Base-by-base conservation (phyloP, 1,140 invertebrate genomes). In the Zaprionus kolodkinae region DNA sequence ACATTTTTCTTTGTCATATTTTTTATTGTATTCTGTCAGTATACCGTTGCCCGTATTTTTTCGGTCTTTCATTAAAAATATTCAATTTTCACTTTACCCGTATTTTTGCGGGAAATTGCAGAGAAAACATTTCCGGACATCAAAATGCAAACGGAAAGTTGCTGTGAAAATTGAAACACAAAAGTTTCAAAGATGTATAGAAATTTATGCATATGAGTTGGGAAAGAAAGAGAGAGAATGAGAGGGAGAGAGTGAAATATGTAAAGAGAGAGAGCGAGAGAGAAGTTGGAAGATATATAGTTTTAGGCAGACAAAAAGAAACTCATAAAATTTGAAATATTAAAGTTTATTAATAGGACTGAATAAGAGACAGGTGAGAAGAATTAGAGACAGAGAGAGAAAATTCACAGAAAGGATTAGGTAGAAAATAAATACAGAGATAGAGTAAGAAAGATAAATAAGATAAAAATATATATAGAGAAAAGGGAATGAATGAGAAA, bases 1-100 rank as follows among this genome's bases (percentile, higher is more conserved):
- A 54, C 65, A 38, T 35, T 43, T 57, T 17, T 63, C 48, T 60
- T 43, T 61, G 43, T 52, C 17, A 15, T 62, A 48, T 43, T 38
- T 57, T 56, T 63, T 70, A 21, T 36, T 69, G 25, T 38, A 35
- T 65, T n/a, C 9, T 21, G 27, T 30, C 27, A 30, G 27, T 5
- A 30, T 30, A 30, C 27, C 27, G 11, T 33, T 36, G 54, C 62
- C 62, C 64, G 50, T 61, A 69, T 64, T 72, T 67, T 65, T 68
- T 52, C 56, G 35, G 35, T 48, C 40, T 43, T 52, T 25, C 10
- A 21, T 50, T 50, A 11, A 50, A 50, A 48, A 21, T 48, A 48
- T 50, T 40, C 17, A 15, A 15, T 61, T 62, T 65, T 13, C 76
- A 69, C 63, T 69, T 52, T 63, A 56, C 52, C 52, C 6, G 45